Conservation (phyloP, 2,113 vertebrate genomes). For the Barbus barbus region DNA sequence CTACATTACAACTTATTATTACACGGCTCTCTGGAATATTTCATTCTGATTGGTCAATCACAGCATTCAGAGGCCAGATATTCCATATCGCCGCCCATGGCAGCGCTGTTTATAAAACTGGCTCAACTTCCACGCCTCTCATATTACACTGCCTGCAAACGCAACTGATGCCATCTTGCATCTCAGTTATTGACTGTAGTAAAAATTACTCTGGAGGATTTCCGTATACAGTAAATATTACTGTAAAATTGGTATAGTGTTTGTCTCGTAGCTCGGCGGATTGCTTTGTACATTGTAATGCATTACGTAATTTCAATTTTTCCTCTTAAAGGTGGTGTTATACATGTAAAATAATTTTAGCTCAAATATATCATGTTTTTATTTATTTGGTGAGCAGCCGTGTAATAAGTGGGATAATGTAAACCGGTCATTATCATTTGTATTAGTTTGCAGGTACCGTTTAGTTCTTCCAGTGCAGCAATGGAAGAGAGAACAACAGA, state of each 20-base stretch:
- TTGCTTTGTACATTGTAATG: not conserved
- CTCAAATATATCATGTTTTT: not conserved
- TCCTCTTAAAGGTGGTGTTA: not conserved
- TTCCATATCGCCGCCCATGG: not conserved
- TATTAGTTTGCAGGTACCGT: constrained; percentile 39
- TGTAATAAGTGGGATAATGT: constrained; percentile 12
- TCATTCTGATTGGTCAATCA: not conserved
- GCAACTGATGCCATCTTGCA: not conserved
- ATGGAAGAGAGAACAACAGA: constrained; percentile 51
- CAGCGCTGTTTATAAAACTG: not conserved
- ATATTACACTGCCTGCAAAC: not conserved
- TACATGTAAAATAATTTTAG: not conserved
- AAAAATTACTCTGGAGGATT: not conserved
- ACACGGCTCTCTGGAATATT: constrained; percentile 7
- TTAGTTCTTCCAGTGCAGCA: constrained; percentile 51
- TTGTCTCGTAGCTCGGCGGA: not conserved
- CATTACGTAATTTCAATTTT: not conserved
- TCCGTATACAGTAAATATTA: not conserved
- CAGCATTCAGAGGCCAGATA: not conserved
- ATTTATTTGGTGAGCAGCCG: not conserved
- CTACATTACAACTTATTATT: constrained; percentile 4
- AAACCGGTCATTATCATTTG: not conserved
- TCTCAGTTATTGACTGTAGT: not conserved
- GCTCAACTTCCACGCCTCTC: not conserved
- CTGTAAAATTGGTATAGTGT: not conserved